Base-by-base conservation (phyloP, 2,797 vertebrate species). In the Centroberyx gerrardi region DNA sequence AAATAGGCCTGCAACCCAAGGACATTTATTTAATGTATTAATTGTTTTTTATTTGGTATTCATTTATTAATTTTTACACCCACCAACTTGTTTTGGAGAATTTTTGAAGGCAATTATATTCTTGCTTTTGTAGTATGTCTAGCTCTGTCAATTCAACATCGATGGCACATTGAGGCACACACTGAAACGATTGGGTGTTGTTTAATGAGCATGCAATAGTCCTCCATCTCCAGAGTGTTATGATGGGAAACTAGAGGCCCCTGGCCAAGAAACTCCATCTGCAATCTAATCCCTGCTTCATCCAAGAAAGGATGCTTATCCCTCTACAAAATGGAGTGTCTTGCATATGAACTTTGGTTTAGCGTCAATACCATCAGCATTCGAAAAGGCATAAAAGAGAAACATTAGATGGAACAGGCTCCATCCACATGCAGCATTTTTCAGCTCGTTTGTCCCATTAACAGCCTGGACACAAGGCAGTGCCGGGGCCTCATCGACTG, bases 391-490 rank as follows among this genome's bases (percentile, higher is more conserved):
- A 83, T 89, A 86, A 90, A 89, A 88, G 87, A 90, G 94, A 93
- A 95, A 94, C 90, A 90, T 88, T 90, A 95, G 93, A 88, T 85
- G 88, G 74, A 87, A 58, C 68, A 31, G 77, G 78, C 85, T 81
- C 59, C 70, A 67, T 84, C 68, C 77, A 82, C 85, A 88, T 71
- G 74, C 84, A 72, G 85, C 89, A 87, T 89, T 91, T 92, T 92
- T 91, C 90, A 91, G 85, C 88, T 92, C 88, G 59, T 91, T 93
- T 91, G 92, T 91, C 84, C 93, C 86, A 93, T 94, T 93, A 94
- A 90, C 81, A 84, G 86, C 84, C 84, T 68, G 84, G 81, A 91
- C 90, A 91, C 91, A 87, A 80, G 81, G 81, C 83, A 78, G 68
- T 68, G 84, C 83, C 27, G 77, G 81, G 83, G 79, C 69, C 82